Percentiles rank a stretch among this genome's conserved stretches.
phyloP scores from a whole-genome alignment of 2,888 invertebrate genomes.

The Shargacucullia verbasci region DNA sequence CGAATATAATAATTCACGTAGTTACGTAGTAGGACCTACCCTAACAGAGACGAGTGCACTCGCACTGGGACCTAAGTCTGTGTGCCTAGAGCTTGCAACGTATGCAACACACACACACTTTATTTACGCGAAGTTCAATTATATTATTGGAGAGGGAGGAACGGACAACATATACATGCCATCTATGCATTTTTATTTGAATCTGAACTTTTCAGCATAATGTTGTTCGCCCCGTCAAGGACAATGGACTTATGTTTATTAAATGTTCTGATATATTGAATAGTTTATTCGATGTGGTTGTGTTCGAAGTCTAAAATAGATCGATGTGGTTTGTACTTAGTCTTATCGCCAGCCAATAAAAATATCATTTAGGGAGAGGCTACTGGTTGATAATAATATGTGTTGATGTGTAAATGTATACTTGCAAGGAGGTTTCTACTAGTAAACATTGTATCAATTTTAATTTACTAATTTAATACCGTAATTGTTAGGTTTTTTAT shows the following conservation, averaged over 20 bases:
- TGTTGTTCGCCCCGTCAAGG: constrained; percentile 42
- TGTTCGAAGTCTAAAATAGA: too few relatives aligned
- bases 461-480: too few relatives aligned
- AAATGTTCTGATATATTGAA: constrained; percentile 7
- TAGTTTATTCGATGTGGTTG: background rate
- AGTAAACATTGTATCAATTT: too few relatives aligned
- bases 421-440: too few relatives aligned
- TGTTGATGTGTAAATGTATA: too few relatives aligned
- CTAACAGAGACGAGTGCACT: constrained; percentile 70
- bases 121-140: constrained; percentile 75
- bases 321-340: too few relatives aligned
- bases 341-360: too few relatives aligned
- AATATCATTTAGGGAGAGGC: too few relatives aligned
- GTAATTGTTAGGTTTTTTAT: too few relatives aligned
- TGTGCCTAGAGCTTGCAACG: constrained; percentile 55
- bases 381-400: too few relatives aligned
- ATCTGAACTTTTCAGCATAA: constrained; percentile 48
- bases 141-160: constrained; percentile 66
- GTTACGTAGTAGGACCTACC: constrained; percentile 67
- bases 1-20: constrained; percentile 22
- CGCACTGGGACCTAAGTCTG: constrained; percentile 63
- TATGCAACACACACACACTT: constrained; percentile 56
- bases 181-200: constrained; percentile 33
- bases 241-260: constrained; percentile 25
- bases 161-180: constrained; percentile 18